Conservation (phyloP, 2,797 vertebrate species). For the Spondyliosoma cantharus region DNA sequence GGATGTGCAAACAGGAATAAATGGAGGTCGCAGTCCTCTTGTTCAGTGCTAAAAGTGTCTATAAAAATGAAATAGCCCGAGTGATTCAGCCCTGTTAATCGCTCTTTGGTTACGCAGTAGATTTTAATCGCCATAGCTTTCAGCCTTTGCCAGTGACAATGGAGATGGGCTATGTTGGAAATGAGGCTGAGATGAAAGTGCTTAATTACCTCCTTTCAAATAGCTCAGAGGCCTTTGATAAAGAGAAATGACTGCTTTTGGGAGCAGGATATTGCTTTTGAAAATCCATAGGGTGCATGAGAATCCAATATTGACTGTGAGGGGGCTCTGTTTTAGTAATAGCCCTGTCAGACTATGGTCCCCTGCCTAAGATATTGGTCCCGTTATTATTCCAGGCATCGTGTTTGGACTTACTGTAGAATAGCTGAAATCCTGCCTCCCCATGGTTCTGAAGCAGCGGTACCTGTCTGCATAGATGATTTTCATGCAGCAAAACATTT, state of each 20-base stretch:
- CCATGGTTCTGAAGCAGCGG: slow-evolving; percentile 8
- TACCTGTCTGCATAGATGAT: slow-evolving; percentile 25
- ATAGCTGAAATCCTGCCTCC: slow-evolving; percentile 29
- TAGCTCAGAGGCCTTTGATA: slow-evolving; percentile 74
- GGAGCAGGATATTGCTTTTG: slow-evolving; percentile 79
- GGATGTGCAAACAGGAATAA: slow-evolving; percentile 60
- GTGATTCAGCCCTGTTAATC: slow-evolving; percentile 70
- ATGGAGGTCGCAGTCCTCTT: slow-evolving; percentile 52
- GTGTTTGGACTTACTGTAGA: slow-evolving; percentile 46
- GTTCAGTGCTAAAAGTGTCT: slow-evolving; percentile 57
- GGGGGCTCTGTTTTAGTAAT: slow-evolving; percentile 71
- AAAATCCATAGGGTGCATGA: slow-evolving; percentile 73
- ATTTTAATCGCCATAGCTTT: slow-evolving; percentile 74
- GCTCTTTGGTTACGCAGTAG: slow-evolving; percentile 69
- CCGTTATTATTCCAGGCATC: slow-evolving; percentile 59
- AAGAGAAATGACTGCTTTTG: slow-evolving; percentile 75
- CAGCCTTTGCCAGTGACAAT: slow-evolving; percentile 69
- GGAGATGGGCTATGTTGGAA: slow-evolving; percentile 72
- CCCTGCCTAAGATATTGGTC: slow-evolving; percentile 50
- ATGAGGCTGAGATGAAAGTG: slow-evolving; percentile 77
- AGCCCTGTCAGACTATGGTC: slow-evolving; percentile 54
- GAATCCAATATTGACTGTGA: slow-evolving; percentile 72
- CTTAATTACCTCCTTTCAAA: slow-evolving; percentile 80
- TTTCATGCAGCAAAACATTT: slow-evolving; percentile 11
- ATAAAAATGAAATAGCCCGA: slow-evolving; percentile 70